Evolutionary conservation across 1,140 invertebrate genomes (phyloP).

Genomic region (Atta texana): DNA sequence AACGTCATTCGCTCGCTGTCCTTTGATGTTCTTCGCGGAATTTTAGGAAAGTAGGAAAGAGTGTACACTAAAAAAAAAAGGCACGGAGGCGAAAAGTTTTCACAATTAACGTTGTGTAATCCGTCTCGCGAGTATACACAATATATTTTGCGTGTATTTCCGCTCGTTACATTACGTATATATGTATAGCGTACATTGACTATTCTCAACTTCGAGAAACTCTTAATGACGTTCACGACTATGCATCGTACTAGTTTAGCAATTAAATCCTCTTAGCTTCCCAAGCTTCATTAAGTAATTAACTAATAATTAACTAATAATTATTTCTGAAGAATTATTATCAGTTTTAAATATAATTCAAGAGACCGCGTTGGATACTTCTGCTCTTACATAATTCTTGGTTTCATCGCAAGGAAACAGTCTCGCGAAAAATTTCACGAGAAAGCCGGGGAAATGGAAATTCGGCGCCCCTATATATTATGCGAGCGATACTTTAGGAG

Average conservation of each 20-base stretch:
- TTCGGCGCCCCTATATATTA: constrained; percentile 40
- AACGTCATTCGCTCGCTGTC: constrained; percentile 44
- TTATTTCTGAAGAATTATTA: neutral
- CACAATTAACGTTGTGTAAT: constrained; percentile 49
- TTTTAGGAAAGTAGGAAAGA: constrained; percentile 18
- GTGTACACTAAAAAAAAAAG: constrained; percentile 4
- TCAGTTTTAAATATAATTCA: neutral
- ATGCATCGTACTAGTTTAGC: neutral
- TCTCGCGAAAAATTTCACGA: constrained; percentile 15
- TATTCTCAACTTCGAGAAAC: neutral
- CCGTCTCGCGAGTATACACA: constrained; percentile 4
- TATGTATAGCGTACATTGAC: neutral
- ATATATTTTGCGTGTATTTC: constrained; percentile 9
- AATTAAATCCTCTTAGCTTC: neutral
- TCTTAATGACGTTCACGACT: neutral
- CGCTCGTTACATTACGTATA: neutral
- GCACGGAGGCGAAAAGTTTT: constrained; percentile 4
- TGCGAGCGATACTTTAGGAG: constrained; percentile 36
- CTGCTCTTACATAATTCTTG: neutral
- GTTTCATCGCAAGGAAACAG: neutral
- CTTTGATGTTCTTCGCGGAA: constrained; percentile 60
- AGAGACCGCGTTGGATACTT: neutral
- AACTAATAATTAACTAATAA: neutral
- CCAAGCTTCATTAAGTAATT: neutral
- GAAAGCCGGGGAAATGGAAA: neutral